Evolutionary conservation across 2,113 vertebrate genomes (phyloP), one percentile per base, ranked within the genome.

Genomic region (Lota lota): DNA sequence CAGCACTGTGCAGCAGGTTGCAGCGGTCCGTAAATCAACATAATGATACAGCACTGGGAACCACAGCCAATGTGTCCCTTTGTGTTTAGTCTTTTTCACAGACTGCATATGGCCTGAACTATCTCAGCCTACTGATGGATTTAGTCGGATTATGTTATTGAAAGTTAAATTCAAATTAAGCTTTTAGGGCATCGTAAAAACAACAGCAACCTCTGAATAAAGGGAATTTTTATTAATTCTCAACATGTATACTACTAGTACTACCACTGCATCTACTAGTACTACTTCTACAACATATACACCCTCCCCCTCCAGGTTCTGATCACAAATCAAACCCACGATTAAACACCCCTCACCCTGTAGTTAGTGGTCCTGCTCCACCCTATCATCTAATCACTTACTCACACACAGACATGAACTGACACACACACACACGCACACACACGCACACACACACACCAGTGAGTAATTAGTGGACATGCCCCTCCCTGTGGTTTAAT

Each of bases 401-500:
- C 50, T 21, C 63, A 64, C 63, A 50, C 63, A 64, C 40, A 40
- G 24, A 19, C 61, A 63, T 2, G 3, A 73, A 76, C 78, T 64
- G 63, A 76, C 64, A 53, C 59, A 66, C 51, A 58, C 65, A 17
- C 16, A 17, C 53, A 54, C 21, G 64, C 22, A 19, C 33, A 36
- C 59, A 24, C 28, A 24, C 16, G 17, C 24, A n/a, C 2, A 40
- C 69, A 36, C 59, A 47, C 28, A 47, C 16, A 24, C n/a, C 16
- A n/a, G 24, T 59, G 24, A 67, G 67, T 67, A 73, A 74, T 77
- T 71, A 80, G 67, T 65, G 57, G 67, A 24, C 63, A 57, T 63
- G 64, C n/a, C 67, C 61, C 16, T 19, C 61, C 63, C 62, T 70
- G 28, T 68, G 7, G 10, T 77, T 74, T 77, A 80, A 80, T 80